Base-by-base conservation (phyloP, 1,140 invertebrate species). In the Bombus turneri region DNA sequence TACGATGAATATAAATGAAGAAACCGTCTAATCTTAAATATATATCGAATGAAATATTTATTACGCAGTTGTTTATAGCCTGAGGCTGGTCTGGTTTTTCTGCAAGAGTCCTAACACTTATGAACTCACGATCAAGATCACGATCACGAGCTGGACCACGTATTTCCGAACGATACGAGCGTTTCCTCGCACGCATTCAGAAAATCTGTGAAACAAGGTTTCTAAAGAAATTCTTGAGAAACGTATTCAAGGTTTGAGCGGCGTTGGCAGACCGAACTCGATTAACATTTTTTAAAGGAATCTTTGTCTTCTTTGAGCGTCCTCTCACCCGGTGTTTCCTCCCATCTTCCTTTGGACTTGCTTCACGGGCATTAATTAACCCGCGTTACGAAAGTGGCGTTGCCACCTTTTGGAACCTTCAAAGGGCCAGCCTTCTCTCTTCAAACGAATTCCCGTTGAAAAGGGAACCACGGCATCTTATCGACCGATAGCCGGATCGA, bases 291-390 rank as follows among this genome's bases (percentile, higher is more conserved):
- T 69, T 80, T 43, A 41, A 79, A 47, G 62, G 25, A n/a, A 68
- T 22, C 47, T 43, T 64, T 39, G 53, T 59, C 57, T 66, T 31
- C 76, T 41, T 64, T 66, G 39, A 66, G n/a, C 15, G 5, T 13
- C 37, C 53, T 39, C 34, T 28, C 57, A 22, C 25, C 13, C 28
- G 47, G 57, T 59, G 43, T 75, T 75, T 22, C 39, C 28, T 12
- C 3, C 28, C 59, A 13, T n/a, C 73, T 28, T 41, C 28, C 57
- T 31, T 64, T 62, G 22, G 57, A 66, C 39, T 34, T 66, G 12
- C n/a, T 66, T 78, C 66, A 78, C 37, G 39, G 59, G 39, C 59
- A 62, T 78, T 78, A 78, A 78, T 78, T 78, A 78, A 76, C 13
- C 28, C 74, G 34, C 74, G 74, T 59, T 39, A 62, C 37, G 9